These are phyloP conservation scores for Epinotia demarniana DNA, from an alignment of 2,888 invertebrate genomes.

Conservation along the genomic window DNA sequence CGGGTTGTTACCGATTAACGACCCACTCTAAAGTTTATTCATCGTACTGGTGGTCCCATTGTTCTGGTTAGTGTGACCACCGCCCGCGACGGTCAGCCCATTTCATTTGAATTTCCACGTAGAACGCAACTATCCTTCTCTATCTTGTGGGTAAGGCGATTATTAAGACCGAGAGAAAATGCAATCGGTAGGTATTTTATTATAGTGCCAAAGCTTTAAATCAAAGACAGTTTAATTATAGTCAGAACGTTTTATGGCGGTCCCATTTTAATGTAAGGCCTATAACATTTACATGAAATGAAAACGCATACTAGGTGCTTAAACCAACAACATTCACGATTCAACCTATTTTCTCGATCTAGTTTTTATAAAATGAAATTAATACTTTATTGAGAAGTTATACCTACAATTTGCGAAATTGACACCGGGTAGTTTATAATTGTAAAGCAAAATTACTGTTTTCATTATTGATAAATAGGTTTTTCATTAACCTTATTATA, in stretches of 20 bases:
- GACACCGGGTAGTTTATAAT: neutral
- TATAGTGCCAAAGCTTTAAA: constrained; percentile 1
- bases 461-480: neutral
- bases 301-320: neutral
- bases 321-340: neutral
- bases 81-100: constrained; percentile 42
- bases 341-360: neutral
- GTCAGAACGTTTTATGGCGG: constrained; percentile 56
- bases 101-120: constrained; percentile 31
- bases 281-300: constrained; percentile 46
- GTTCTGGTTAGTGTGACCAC: constrained; percentile 54
- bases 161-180: constrained; percentile 13
- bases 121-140: constrained; percentile 12
- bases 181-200: neutral
- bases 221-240: neutral
- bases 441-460: neutral
- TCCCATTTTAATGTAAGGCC: constrained; percentile 71
- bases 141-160: constrained; percentile 11
- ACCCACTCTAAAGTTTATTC: constrained; percentile 81
- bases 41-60: constrained; percentile 82
- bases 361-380: neutral
- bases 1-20: constrained; percentile 80
- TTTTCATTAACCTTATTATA: neutral
- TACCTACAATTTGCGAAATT: neutral
- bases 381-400: neutral